These are phyloP conservation scores for Drosophila kuntzei DNA, from an alignment of 2,888 invertebrate genomes.

Conservation along the genomic window DNA sequence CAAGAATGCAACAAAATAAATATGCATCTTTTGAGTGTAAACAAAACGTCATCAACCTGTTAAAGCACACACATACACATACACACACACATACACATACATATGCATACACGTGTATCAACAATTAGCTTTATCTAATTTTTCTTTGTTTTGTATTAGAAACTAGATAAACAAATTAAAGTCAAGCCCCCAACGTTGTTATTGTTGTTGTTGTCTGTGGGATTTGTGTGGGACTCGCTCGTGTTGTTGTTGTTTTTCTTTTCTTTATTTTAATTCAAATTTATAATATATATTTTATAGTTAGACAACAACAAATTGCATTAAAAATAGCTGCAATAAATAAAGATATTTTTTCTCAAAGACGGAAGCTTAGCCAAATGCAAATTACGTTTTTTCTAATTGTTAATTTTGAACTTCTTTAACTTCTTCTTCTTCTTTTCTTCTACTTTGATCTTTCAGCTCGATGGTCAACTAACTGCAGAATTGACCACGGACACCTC, in stretches of 20 bases:
- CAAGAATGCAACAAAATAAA: constrained; percentile 35
- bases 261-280: constrained; percentile 4
- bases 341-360: background rate
- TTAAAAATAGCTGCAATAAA: constrained; percentile 6
- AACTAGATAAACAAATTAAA: constrained; percentile 66
- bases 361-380: constrained; percentile 41
- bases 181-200: constrained; percentile 57
- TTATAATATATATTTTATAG: constrained; percentile 19
- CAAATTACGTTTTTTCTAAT: constrained; percentile 36
- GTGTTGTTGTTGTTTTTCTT: constrained; percentile 23
- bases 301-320: constrained; percentile 14
- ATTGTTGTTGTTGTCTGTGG: constrained; percentile 18
- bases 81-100: constrained; percentile 4
- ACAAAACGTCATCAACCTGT: constrained; percentile 73
- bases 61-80: constrained; percentile 9
- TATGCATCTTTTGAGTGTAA: constrained; percentile 53
- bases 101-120: constrained; percentile 14
- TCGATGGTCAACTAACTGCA: constrained; percentile 71
- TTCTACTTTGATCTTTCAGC: constrained; percentile 51
- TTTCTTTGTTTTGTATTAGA: constrained; percentile 37
- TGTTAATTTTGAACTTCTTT: constrained; percentile 25
- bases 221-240: constrained; percentile 25
- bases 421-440: background rate
- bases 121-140: constrained; percentile 27
- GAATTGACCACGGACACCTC: constrained; percentile 58